phyloP scores from a whole-genome alignment of 2,888 invertebrate genomes.

The Cantharis lateralis region DNA sequence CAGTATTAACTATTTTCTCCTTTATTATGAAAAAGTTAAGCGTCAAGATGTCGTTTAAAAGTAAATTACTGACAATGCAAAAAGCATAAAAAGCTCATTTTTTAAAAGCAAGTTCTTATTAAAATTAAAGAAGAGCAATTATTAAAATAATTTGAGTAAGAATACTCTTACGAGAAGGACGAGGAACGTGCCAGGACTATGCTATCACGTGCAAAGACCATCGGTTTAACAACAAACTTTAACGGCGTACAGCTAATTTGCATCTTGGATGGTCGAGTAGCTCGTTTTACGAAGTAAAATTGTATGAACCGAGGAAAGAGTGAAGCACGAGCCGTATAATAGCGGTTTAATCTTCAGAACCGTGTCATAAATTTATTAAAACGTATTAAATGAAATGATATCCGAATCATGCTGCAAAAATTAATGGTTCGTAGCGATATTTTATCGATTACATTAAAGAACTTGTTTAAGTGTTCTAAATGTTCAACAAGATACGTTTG shows the following conservation, averaged over 20 bases:
- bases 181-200: constrained; percentile 39
- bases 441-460: constrained; percentile 25
- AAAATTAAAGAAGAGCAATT: constrained; percentile 37
- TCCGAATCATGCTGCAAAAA: constrained; percentile 40
- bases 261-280: constrained; percentile 50
- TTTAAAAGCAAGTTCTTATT: background rate
- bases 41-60: background rate
- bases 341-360: constrained; percentile 53
- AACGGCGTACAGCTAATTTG: constrained; percentile 53
- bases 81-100: background rate
- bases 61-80: background rate
- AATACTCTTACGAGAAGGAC: constrained; percentile 39
- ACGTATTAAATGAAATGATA: constrained; percentile 55
- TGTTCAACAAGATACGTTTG: background rate
- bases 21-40: background rate
- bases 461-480: constrained; percentile 18
- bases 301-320: constrained; percentile 47
- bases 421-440: constrained; percentile 31
- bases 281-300: constrained; percentile 49
- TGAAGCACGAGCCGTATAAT: constrained; percentile 53
- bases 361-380: constrained; percentile 55
- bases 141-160: constrained; percentile 37
- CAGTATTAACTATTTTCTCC: background rate
- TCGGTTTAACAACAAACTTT: constrained; percentile 50
- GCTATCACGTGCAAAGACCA: constrained; percentile 47